A percentile compares a stretch with the other conserved stretches of the same genome.
These are phyloP conservation scores for Dyspetes luteomarginatus DNA, from an alignment of 2,888 invertebrate species.

Conservation along the genomic window DNA sequence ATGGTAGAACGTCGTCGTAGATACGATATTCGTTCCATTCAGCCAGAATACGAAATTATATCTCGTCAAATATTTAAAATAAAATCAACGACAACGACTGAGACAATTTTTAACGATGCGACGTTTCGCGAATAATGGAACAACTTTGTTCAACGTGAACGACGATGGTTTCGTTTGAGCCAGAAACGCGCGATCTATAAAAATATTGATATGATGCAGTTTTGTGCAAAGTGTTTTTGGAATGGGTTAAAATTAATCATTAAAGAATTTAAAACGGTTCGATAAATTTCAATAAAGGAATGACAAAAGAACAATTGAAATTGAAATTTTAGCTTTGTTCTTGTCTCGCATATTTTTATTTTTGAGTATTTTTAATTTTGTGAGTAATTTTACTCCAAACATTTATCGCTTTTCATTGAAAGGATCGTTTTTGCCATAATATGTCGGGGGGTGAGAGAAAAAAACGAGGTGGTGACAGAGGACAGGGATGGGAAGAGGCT, in stretches of 20 bases:
- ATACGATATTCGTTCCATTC: not conserved
- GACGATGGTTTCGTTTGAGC: slow-evolving; percentile 36
- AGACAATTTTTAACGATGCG: slow-evolving; percentile 40
- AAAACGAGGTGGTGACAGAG: slow-evolving; percentile 85
- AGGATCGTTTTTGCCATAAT: not conserved
- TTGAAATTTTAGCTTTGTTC: not conserved
- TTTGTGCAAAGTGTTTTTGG: not conserved
- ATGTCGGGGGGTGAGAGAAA: slow-evolving; percentile 87
- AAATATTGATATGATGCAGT: slow-evolving; percentile 34
- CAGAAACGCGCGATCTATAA: not conserved
- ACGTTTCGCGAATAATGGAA: slow-evolving; percentile 5
- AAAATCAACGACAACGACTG: not conserved
- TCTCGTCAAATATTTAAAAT: slow-evolving; percentile 10
- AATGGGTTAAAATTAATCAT: not conserved
- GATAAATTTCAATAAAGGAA: not conserved
- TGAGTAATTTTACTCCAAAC: not conserved
- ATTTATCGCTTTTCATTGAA: not conserved
- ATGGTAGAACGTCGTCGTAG: slow-evolving; percentile 4
- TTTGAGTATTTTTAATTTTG: not conserved
- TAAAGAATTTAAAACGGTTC: not conserved
- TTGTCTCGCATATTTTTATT: not conserved
- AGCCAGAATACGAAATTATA: not conserved
- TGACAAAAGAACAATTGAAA: slow-evolving; percentile 1
- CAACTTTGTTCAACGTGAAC: slow-evolving; percentile 24
- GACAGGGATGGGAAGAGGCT: slow-evolving; percentile 92